phyloP scores from a whole-genome alignment of 2,888 invertebrate species.

The Andrena fulva region DNA sequence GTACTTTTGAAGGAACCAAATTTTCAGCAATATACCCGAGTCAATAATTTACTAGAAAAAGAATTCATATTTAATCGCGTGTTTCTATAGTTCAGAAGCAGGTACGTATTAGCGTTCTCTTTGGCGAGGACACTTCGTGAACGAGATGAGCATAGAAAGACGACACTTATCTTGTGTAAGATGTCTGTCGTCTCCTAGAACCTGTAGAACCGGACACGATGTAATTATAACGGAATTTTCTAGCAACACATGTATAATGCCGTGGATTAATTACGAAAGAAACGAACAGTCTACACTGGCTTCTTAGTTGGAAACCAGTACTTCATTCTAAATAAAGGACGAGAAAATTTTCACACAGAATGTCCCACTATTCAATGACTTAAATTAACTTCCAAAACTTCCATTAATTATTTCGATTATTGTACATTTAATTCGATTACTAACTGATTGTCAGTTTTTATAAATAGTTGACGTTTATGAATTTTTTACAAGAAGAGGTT shows the following conservation, averaged over 20 bases:
- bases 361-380: too few relatives aligned
- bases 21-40: too few relatives aligned
- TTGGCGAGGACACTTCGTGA: not conserved
- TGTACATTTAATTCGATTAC: too few relatives aligned
- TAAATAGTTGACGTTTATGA: too few relatives aligned
- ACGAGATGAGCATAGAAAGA: not conserved
- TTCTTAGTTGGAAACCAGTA: not conserved
- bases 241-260: not conserved
- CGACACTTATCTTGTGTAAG: conserved; percentile 1
- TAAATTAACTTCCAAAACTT: too few relatives aligned
- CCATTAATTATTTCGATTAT: too few relatives aligned
- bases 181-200: not conserved
- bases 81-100: not conserved
- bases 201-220: not conserved
- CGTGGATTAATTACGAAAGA: conserved; percentile 7
- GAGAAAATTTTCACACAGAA: too few relatives aligned
- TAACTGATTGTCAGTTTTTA: too few relatives aligned
- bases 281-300: not conserved
- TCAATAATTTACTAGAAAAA: too few relatives aligned
- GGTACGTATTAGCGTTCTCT: not conserved
- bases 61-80: not conserved
- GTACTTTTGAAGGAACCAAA: too few relatives aligned
- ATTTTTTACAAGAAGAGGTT: too few relatives aligned
- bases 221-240: conserved; percentile 7
- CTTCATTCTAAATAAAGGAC: not conserved